A percentile compares a stretch with the other conserved stretches of the same genome.
phyloP scores from a whole-genome alignment of 2,888 invertebrate species.

The Prosapia bicincta region DNA sequence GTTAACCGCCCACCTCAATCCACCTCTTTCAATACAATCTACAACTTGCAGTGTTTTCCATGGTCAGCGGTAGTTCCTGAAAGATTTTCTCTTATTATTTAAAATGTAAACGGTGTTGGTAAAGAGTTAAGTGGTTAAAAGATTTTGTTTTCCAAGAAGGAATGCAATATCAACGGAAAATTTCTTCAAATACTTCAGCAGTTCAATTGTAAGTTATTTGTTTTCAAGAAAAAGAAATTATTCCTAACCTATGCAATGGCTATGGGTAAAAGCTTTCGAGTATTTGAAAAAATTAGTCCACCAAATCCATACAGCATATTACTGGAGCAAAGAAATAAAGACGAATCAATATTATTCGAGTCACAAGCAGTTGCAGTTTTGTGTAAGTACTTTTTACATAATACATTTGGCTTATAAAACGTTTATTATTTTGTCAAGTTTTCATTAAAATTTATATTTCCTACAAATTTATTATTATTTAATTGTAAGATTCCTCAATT shows the following conservation, averaged over 20 bases:
- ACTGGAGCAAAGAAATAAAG: conserved; percentile 82
- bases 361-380: conserved; percentile 86
- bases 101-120: neutral
- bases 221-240: conserved; percentile 21
- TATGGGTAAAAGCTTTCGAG: conserved; percentile 89
- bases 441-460: too few species aligned
- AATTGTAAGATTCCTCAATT: too few species aligned
- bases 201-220: neutral
- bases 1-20: too few species aligned
- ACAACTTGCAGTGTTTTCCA: too few species aligned
- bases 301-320: conserved; percentile 87
- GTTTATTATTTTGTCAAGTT: too few species aligned
- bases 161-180: neutral
- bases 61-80: too few species aligned
- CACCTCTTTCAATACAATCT: too few species aligned
- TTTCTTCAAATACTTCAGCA: neutral
- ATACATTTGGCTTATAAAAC: too few species aligned
- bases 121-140: neutral
- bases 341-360: conserved; percentile 85
- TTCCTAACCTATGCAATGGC: conserved; percentile 61
- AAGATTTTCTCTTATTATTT: neutral
- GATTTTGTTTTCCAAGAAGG: neutral
- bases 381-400: conserved; percentile 52
- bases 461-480: too few species aligned
- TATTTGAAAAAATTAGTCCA: conserved; percentile 82